phyloP scores from a whole-genome alignment of 2,888 invertebrate genomes.

The Aproaerema taeniolella region DNA sequence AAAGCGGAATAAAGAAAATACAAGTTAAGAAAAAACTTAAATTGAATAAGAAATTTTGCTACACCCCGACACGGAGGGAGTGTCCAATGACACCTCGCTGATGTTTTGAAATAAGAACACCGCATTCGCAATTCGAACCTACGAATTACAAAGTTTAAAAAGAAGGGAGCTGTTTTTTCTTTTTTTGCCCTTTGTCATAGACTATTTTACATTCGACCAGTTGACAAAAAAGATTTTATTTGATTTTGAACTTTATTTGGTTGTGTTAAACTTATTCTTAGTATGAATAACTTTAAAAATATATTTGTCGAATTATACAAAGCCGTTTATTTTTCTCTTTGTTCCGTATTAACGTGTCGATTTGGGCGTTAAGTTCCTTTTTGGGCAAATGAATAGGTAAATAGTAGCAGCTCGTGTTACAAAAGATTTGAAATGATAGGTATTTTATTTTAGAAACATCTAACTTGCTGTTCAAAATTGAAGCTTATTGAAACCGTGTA shows the following conservation, averaged over 20 bases:
- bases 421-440: constrained; percentile 51
- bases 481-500: too few species aligned
- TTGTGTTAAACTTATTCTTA: constrained; percentile 9
- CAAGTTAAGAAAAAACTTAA: background rate
- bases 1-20: too few species aligned
- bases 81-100: constrained; percentile 74
- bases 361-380: constrained; percentile 76
- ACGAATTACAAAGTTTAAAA: constrained; percentile 73
- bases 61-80: constrained; percentile 48
- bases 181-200: constrained; percentile 39
- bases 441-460: constrained; percentile 25
- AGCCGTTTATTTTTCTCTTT: constrained; percentile 75
- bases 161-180: constrained; percentile 59
- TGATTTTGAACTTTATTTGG: constrained; percentile 28
- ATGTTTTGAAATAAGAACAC: constrained; percentile 76
- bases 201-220: constrained; percentile 21
- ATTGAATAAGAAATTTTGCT: constrained; percentile 35
- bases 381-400: constrained; percentile 76
- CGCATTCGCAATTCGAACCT: constrained; percentile 74
- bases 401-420: constrained; percentile 66
- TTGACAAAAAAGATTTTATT: constrained; percentile 3
- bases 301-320: constrained; percentile 56
- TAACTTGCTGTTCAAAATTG: background rate
- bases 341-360: constrained; percentile 68
- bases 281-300: constrained; percentile 10